Base-by-base conservation (phyloP, 2,888 invertebrate species). In the Empis stercorea region DNA sequence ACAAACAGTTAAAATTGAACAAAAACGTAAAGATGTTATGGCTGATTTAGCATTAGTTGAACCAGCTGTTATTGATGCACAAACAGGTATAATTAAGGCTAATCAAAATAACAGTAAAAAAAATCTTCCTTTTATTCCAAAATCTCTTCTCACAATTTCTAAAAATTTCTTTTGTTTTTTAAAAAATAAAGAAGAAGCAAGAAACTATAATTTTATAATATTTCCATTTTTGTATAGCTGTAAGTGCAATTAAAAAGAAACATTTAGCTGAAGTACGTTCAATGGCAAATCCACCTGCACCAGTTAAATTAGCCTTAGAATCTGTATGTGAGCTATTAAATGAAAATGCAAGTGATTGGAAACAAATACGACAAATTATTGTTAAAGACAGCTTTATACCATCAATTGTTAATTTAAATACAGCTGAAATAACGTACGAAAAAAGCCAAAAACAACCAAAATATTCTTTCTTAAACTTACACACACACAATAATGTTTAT, bases 51-150 rank as follows among this genome's bases (percentile, higher is more conserved):
- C 89, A 2, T 84, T 91, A 71, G 99, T 99, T 45, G 99, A 99
- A 71, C 99, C 99, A 1, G 99, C 99, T 52, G 99, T 99, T 56
- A 86, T 93, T 60, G 99, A 99, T 58, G 99, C 99, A 32, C 96
- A 99, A 75, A 87, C 84, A 74, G 94, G 88, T 88, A 47, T 51
- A 27, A 27, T 20, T n/a, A n/a, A n/a, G 20, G 20, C 3, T 20
- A 20, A 20, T 37, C 2, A 37, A 15, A 16, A 10, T 4, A 7
- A 14, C 9, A 10, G 9, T 4, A 20, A 20, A 20, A 20, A 20
- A n/a, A n/a, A n/a, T n/a, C n/a, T n/a, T n/a, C n/a, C n/a, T n/a
- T n/a, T n/a, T n/a, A n/a, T n/a, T n/a, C n/a, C n/a, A 16, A 16
- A 37, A 2, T 16, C 16, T 17, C 10, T 37, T 36, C 2, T n/a